Evolutionary conservation across 2,113 vertebrate species (phyloP).

Genomic region (Urocolius indicus): DNA sequence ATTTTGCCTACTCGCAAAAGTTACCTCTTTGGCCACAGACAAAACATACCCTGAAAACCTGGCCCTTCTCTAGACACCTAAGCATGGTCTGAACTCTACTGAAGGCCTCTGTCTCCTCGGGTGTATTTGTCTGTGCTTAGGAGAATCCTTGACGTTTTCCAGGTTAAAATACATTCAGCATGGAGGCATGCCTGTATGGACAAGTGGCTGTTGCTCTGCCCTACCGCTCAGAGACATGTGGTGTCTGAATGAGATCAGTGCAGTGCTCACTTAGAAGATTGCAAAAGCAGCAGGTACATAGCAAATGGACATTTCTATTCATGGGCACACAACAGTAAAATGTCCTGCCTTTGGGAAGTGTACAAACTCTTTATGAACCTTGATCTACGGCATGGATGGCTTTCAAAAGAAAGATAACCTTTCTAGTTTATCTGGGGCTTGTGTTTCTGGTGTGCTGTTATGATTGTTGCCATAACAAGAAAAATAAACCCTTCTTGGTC

Average conservation of each 20-base stretch:
- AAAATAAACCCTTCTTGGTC: not conserved
- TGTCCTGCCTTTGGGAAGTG: not conserved
- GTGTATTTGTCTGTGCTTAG: not conserved
- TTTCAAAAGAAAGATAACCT: slow-evolving; percentile 11
- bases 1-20: not conserved
- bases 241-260: not conserved
- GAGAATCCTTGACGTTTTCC: not conserved
- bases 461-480: slow-evolving; percentile 40
- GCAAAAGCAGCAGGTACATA: not conserved
- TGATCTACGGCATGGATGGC: not conserved
- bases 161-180: not conserved
- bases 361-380: not conserved
- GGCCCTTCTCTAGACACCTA: not conserved
- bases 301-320: not conserved
- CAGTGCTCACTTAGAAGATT: not conserved
- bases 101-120: not conserved
- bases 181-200: not conserved
- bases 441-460: not conserved
- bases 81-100: not conserved
- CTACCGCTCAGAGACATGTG: not conserved
- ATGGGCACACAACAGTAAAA: not conserved
- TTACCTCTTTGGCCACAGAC: not conserved
- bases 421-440: not conserved
- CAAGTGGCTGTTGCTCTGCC: not conserved
- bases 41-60: not conserved